Evolutionary conservation across 1,140 invertebrate species (phyloP), one percentile per base, ranked within the genome.

Genomic region (Melanaphis sacchari): DNA sequence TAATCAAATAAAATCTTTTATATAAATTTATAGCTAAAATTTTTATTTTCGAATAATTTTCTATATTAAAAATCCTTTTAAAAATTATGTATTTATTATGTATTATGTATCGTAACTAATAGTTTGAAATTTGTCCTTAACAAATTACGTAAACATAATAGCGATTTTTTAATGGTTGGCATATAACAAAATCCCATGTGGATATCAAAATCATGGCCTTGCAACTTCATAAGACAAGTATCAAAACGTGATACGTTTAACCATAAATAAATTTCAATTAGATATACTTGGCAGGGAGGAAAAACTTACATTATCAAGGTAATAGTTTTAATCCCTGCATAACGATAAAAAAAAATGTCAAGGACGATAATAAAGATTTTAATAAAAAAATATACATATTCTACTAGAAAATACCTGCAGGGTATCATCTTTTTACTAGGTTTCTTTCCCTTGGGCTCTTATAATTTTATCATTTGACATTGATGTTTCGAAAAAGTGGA

Each of bases 91-190:
- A 89, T 52, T 89, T 7, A 22, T 89, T n/a, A 87, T n/a, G n/a
- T n/a, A n/a, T n/a, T n/a, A n/a, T n/a, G 87, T 52, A 49, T 43
- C n/a, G 21, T 59, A 36, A 90, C 88, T 90, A 54, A 90, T 90
- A 90, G 59, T 90, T 59, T 40, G 88, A 90, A 90, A 59, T 40
- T 40, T 90, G 89, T 59, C 38, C 52, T 59, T 66, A 90, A 43
- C 52, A 90, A 9, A 90, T 90, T 90, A 41, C 89, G 89, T 90
- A 90, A 90, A 66, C 89, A n/a, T 38, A 66, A 90, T 90, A 90
- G 11, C 36, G 15, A 90, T 90, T 66, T 90, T 41, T 90, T 90
- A 41, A 90, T 90, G 89, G 52, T 40, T 90, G 0, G 38, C 26
- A 66, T 66, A 66, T 26, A 90, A 90, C 24, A 66, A 90, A 59